Percentiles rank a stretch among this genome's conserved stretches.
phyloP scores from a whole-genome alignment of 2,888 invertebrate species.

The Thera britannica region DNA sequence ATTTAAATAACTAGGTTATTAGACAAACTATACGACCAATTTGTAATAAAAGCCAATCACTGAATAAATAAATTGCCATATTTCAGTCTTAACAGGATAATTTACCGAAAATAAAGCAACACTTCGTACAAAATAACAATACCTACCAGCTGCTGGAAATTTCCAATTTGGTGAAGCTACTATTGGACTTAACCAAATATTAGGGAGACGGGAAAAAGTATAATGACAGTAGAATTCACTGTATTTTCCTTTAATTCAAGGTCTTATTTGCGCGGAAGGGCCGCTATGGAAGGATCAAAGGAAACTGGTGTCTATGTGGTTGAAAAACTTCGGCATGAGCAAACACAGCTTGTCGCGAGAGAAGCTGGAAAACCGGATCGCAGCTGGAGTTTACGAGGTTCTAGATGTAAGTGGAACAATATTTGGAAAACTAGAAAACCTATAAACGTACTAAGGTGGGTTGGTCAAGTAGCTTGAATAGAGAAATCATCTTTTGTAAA shows the following conservation, averaged over 20 bases:
- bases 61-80: slow-evolving; percentile 5
- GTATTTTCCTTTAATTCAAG: slow-evolving; percentile 68
- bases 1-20: not conserved
- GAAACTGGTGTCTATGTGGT: slow-evolving; percentile 88
- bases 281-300: slow-evolving; percentile 93
- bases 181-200: not conserved
- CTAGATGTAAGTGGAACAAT: slow-evolving; percentile 74
- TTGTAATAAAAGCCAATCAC: slow-evolving; percentile 1
- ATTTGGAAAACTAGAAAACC: not conserved
- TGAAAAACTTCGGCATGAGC: slow-evolving; percentile 90
- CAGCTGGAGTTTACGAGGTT: slow-evolving; percentile 85
- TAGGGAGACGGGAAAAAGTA: too few relatives aligned
- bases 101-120: slow-evolving; percentile 6
- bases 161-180: slow-evolving; percentile 2
- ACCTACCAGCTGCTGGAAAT: slow-evolving; percentile 4
- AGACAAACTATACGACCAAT: not conserved
- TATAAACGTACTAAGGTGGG: too few relatives aligned
- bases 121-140: slow-evolving; percentile 2
- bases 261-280: slow-evolving; percentile 93
- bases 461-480: too few relatives aligned
- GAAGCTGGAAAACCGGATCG: slow-evolving; percentile 87
- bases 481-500: too few relatives aligned
- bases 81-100: slow-evolving; percentile 25
- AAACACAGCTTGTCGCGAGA: slow-evolving; percentile 86
- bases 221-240: too few relatives aligned